phyloP scores from a whole-genome alignment of 2,797 vertebrate species.

The Phataginus tricuspis region DNA sequence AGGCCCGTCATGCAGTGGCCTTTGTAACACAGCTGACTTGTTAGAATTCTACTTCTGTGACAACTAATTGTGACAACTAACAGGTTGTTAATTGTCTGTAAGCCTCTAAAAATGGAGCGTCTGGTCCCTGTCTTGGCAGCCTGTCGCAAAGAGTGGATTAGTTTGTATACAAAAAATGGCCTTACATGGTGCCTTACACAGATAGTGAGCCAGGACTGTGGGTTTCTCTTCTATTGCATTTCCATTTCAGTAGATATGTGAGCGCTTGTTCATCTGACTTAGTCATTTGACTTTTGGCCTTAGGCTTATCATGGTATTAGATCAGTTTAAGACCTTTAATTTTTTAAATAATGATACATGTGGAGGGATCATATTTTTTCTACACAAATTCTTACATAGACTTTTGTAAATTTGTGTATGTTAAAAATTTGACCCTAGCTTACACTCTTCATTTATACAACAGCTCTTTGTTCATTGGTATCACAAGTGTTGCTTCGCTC shows the following conservation, averaged over 20 bases:
- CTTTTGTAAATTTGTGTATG: background rate
- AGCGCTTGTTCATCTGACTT: background rate
- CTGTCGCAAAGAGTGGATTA: background rate
- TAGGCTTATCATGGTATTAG: background rate
- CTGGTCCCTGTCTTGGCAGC: background rate
- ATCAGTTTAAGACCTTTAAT: background rate
- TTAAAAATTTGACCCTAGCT: background rate
- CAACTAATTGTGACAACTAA: too few species aligned
- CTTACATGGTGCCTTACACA: fast-evolving
- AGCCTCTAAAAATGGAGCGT: background rate
- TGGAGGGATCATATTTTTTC: background rate
- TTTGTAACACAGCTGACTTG: background rate
- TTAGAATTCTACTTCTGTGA: background rate
- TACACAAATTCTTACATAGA: background rate
- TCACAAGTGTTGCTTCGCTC: background rate
- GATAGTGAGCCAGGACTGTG: fast-evolving
- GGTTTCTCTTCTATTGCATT: too few species aligned
- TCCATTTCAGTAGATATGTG: background rate
- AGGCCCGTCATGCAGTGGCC: background rate
- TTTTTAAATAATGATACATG: background rate
- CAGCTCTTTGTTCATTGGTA: background rate
- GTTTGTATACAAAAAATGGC: background rate
- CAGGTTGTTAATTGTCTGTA: background rate
- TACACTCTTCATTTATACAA: background rate
- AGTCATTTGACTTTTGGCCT: too few species aligned